Base-by-base conservation (phyloP, 2,888 invertebrate genomes). In the Aphodius granarius region DNA sequence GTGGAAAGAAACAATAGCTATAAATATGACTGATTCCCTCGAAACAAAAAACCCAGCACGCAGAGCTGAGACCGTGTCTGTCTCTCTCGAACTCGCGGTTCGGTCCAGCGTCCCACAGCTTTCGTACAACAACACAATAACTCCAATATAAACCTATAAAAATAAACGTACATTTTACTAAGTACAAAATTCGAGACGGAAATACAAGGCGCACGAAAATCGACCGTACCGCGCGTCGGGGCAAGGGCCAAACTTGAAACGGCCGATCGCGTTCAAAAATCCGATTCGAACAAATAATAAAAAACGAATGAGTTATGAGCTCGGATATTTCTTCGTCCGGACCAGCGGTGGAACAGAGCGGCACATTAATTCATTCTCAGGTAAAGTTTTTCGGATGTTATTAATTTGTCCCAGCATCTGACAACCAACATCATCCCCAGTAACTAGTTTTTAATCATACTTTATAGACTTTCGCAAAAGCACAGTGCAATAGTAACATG, bases 261-360 rank as follows among this genome's bases (percentile, higher is more conserved):
- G 21, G n/a, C 3, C 68, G 20, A 22, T 22, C 22, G 22, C 21
- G 66, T 18, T 62, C 20, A 18, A 68, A 62, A 73, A 66, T 63
- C 9, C 72, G 63, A 72, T 72, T 72, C 72, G 20, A 21, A 72
- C 72, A 72, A 23, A 43, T 22, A 68, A 73, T 21, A 81, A 80
- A 79, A 80, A 78, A 79, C 78, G 77, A 79, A 81, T 81, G 81
- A 81, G 77, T 81, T 81, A 81, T 80, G 81, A 78, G 79, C 80
- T 80, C 81, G 79, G 79, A 80, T 81, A 80, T 81, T 80, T 81
- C 43, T 43, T 3, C 43, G 43, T 43, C 43, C 43, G 43, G 43
- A 43, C 43, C 43, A 6, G 6, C 43, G 1, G 4, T 9, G 13
- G 43, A 43, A 43, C 43, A 43, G 43, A 43, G 43, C 43, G 43